Percentiles rank a stretch among this genome's conserved stretches.
phyloP scores from a whole-genome alignment of 64 coral and sea anemone genomes.

The Exaiptasia diaphana region DNA sequence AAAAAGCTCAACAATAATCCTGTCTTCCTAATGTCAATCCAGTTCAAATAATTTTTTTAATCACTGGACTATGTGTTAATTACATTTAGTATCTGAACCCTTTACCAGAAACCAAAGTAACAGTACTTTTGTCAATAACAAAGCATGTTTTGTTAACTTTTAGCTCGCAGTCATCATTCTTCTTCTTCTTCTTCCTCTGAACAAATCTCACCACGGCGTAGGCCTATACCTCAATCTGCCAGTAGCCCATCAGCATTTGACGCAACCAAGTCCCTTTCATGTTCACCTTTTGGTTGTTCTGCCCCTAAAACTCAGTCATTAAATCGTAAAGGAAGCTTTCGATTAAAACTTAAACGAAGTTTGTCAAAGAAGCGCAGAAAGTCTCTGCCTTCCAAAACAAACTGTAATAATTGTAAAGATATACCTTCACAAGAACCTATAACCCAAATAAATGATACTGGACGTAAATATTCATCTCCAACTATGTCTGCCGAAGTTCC shows the following conservation, averaged over 20 bases:
- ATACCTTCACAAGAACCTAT: slow-evolving; percentile 34
- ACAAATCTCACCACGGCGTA: slow-evolving; percentile 57
- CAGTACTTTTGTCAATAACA: neutral
- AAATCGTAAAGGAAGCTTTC: slow-evolving; percentile 85
- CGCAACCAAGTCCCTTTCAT: slow-evolving; percentile 73
- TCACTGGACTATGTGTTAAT: no score
- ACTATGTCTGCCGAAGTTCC: slow-evolving; percentile 16
- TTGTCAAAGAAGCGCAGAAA: slow-evolving; percentile 96
- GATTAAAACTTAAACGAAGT: slow-evolving; percentile 81
- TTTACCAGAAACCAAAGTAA: no score
- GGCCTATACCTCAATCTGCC: slow-evolving; percentile 49
- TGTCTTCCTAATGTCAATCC: no score
- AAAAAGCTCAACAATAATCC: no score
- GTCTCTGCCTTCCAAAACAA: slow-evolving; percentile 68
- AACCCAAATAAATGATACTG: slow-evolving; percentile 63
- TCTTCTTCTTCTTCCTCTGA: slow-evolving; percentile 74
- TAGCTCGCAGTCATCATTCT: slow-evolving; percentile 66
- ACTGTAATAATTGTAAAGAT: slow-evolving; percentile 50
- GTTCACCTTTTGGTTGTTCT: slow-evolving; percentile 90
- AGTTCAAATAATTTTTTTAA: no score
- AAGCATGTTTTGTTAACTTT: slow-evolving; percentile 47
- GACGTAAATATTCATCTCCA: slow-evolving; percentile 60
- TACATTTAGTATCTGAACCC: no score
- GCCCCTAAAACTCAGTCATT: slow-evolving; percentile 69
- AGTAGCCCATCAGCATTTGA: slow-evolving; percentile 91